Evolutionary conservation across 2,888 invertebrate genomes (phyloP), one percentile per base, ranked within the genome.

Genomic region (Neoitamus cyanurus): DNA sequence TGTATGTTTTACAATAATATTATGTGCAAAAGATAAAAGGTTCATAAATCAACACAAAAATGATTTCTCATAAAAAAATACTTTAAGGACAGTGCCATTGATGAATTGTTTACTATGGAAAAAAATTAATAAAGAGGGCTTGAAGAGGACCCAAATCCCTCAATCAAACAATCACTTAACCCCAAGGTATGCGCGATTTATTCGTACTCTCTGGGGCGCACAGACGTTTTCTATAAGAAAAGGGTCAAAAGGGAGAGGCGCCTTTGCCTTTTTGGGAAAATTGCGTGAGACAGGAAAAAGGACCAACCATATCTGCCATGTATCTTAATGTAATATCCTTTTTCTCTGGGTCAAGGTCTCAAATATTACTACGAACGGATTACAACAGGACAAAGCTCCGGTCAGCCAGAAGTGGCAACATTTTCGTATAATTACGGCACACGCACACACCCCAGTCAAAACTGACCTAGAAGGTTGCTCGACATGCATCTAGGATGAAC

Each of bases 321-420:
- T 82, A 82, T 82, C 82, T 82, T 82, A 82, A 82, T 82, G 82
- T 68, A 82, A 82, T 82, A 82, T 82, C 82, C 82, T 82, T 82
- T 82, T 69, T 69, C 82, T 84, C 80, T 85, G 83, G 85, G 85
- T 85, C 85, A 85, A 85, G 85, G 85, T 83, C 84, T 75, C 83
- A 84, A 78, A 84, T 84, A 85, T 85, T 84, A 85, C 84, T 69
- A 70, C 31, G 80, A 69, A 68, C 77, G 84, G 85, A 85, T 84
- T 85, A 84, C 80, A 85, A 77, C 72, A 46, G 70, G 78, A 83
- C 77, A 73, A 73, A 80, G 9, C 68, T 42, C 36, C 30, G 70
- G 84, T 31, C 85, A 28, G 37, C 69, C 68, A 80, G 69, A 69
- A 82, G 37, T 82, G 82, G 36, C 69, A 69, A 69, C 82, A 20